phyloP scores from a whole-genome alignment of 2,888 invertebrate genomes.

The Uropetala carovei region DNA sequence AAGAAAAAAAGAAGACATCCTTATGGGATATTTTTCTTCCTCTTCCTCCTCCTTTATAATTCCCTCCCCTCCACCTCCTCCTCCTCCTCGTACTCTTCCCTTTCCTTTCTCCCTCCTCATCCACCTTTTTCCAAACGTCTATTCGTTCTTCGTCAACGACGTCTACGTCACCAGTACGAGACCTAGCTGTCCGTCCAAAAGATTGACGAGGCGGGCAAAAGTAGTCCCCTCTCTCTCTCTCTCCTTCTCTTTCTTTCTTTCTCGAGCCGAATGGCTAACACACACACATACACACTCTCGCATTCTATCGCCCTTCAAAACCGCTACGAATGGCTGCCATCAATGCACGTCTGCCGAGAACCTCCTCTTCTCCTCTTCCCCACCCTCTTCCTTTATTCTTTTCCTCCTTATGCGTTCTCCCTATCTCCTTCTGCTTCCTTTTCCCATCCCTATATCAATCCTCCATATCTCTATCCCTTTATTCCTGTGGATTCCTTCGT shows the following conservation, averaged over 20 bases:
- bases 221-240: not conserved
- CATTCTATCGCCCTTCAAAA: slow-evolving; percentile 30
- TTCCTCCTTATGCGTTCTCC: not conserved
- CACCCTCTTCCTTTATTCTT: not conserved
- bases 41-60: not conserved
- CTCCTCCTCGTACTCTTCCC: too few relatives aligned
- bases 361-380: not conserved
- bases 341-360: not conserved
- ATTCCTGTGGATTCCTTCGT: too few relatives aligned
- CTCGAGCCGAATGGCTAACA: not conserved
- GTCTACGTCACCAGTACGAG: not conserved
- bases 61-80: too few relatives aligned
- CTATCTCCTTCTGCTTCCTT: not conserved
- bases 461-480: too few relatives aligned
- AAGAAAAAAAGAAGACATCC: not conserved
- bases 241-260: not conserved
- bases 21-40: not conserved
- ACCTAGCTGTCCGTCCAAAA: slow-evolving; percentile 11
- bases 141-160: not conserved
- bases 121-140: not conserved
- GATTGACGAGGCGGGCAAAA: not conserved
- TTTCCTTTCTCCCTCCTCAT: too few relatives aligned
- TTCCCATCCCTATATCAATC: not conserved
- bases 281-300: not conserved
- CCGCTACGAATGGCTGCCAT: not conserved